Percentiles rank a stretch among this genome's conserved stretches.
Conservation (phyloP, 2,113 vertebrate genomes). For the Pterophyllum scalare region DNA sequence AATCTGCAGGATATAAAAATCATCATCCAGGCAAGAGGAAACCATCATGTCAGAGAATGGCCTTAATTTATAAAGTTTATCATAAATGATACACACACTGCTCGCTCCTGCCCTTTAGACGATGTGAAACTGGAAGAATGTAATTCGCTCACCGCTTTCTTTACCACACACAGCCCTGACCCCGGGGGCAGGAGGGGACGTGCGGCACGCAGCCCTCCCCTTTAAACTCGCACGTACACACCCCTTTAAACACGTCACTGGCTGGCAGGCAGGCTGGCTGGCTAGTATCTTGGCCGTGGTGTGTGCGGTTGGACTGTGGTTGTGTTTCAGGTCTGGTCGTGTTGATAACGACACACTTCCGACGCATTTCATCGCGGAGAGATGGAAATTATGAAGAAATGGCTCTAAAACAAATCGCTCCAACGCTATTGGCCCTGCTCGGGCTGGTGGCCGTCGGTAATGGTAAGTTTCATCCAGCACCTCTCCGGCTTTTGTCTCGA, state of each 20-base stretch:
- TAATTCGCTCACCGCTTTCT: background rate
- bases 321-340: conserved; percentile 70
- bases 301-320: conserved; percentile 76
- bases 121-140: background rate
- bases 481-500: conserved; percentile 70
- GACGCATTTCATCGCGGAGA: conserved; percentile 75
- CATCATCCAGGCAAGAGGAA: background rate
- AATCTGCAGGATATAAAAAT: background rate
- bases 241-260: conserved; percentile 79
- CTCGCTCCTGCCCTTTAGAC: background rate
- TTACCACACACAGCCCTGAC: conserved; percentile 36
- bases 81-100: background rate
- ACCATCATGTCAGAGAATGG: background rate
- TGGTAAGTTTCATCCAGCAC: conserved; percentile 74
- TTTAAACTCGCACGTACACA: conserved; percentile 69
- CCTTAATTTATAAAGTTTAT: background rate
- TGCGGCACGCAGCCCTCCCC: conserved; percentile 62
- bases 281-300: conserved; percentile 57
- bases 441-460: conserved; percentile 68
- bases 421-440: conserved; percentile 71
- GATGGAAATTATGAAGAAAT: conserved; percentile 82
- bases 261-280: conserved; percentile 54
- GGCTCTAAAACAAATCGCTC: conserved; percentile 71
- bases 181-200: conserved; percentile 32
- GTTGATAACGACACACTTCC: conserved; percentile 72